A percentile compares a stretch with the other conserved stretches of the same genome.
Conservation (phyloP, 2,113 vertebrate genomes). For the Pelobates fuscus region DNA sequence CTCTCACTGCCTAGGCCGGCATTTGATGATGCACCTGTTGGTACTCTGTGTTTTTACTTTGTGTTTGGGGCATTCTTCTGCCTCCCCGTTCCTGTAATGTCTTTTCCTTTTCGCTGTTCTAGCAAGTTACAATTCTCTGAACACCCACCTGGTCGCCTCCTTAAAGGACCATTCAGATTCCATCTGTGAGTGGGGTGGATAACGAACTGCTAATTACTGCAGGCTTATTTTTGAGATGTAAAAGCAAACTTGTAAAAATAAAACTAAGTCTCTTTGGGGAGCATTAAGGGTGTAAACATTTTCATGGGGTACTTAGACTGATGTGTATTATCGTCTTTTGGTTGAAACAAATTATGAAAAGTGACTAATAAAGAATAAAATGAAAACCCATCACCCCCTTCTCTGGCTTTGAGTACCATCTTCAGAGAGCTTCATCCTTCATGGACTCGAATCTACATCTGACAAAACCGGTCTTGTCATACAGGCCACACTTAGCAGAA, state of each 20-base stretch:
- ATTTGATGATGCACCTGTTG: conserved; percentile 53
- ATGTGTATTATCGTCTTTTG: conserved; percentile 96
- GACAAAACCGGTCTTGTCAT: no score
- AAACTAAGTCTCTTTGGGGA: conserved; percentile 66
- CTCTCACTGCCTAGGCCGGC: conserved; percentile 25
- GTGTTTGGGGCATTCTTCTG: conserved; percentile 59
- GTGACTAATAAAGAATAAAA: conserved; percentile 87
- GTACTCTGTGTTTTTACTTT: conserved; percentile 65
- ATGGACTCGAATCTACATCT: no score
- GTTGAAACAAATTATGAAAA: conserved; percentile 91
- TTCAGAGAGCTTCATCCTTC: no score
- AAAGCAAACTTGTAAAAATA: conserved; percentile 63
- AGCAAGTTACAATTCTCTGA: conserved; percentile 67
- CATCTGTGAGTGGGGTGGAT: conserved; percentile 58
- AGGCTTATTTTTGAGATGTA: conserved; percentile 74
- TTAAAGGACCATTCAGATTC: conserved; percentile 56
- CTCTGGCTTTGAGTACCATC: background rate
- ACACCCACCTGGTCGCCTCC: conserved; percentile 60
- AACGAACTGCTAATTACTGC: conserved; percentile 64
- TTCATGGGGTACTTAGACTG: conserved; percentile 94
- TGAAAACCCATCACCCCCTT: conserved; percentile 53
- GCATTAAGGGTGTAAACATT: conserved; percentile 87
- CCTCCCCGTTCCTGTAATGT: conserved; percentile 62
- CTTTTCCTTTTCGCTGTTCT: conserved; percentile 56
- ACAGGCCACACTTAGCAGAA: no score